Evolutionary conservation across 1,140 invertebrate genomes (phyloP).

Genomic region (Glossosoma conforme): DNA sequence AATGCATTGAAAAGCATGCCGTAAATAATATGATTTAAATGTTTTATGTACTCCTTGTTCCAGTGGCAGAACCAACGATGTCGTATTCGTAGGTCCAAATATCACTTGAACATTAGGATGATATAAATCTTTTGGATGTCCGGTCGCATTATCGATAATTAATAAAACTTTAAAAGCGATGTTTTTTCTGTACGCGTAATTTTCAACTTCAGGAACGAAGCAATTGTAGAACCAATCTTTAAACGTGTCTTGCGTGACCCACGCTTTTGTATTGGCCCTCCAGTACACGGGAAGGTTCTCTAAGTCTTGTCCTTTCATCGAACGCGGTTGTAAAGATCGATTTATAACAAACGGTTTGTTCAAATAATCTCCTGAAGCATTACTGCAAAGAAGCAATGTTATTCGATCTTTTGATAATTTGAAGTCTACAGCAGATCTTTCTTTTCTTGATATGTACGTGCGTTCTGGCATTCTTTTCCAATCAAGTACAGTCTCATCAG

Average conservation of each 20-base stretch:
- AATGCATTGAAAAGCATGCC: slow-evolving; percentile 13
- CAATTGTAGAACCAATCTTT: slow-evolving; percentile 37
- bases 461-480: slow-evolving; percentile 47
- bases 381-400: slow-evolving; percentile 40
- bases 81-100: slow-evolving; percentile 45
- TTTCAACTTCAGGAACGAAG: slow-evolving; percentile 35
- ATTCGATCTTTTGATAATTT: slow-evolving; percentile 45
- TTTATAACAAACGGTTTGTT: slow-evolving; percentile 45
- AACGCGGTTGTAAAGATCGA: slow-evolving; percentile 38
- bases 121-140: slow-evolving; percentile 35
- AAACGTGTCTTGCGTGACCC: slow-evolving; percentile 36
- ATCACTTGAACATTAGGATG: slow-evolving; percentile 39
- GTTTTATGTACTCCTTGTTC: slow-evolving; percentile 18
- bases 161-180: slow-evolving; percentile 44
- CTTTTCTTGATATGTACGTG: slow-evolving; percentile 39
- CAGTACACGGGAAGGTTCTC: slow-evolving; percentile 38
- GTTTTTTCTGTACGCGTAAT: slow-evolving; percentile 35
- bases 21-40: slow-evolving; percentile 18
- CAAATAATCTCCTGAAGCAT: slow-evolving; percentile 40
- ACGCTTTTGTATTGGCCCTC: slow-evolving; percentile 38
- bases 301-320: slow-evolving; percentile 38
- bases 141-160: slow-evolving; percentile 44
- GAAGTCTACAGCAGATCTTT: slow-evolving; percentile 40
- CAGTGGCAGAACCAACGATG: slow-evolving; percentile 42
- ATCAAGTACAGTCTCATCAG: slow-evolving; percentile 41